Evolutionary conservation across 2,888 invertebrate species (phyloP).

Genomic region (Euplexia lucipara): DNA sequence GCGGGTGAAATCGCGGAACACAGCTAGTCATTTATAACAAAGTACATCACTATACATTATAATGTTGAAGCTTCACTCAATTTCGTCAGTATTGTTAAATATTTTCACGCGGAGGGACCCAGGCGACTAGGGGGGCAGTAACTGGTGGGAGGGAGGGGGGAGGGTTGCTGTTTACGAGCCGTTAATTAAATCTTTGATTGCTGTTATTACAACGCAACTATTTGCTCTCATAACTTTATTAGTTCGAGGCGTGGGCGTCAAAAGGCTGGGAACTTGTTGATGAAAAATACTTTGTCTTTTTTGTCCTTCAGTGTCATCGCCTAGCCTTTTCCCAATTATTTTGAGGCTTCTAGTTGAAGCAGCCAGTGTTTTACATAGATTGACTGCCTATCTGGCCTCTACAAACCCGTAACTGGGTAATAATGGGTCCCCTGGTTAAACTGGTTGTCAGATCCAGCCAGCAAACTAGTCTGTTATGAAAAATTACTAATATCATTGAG

Average conservation of each 20-base stretch:
- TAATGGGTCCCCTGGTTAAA: too few species aligned
- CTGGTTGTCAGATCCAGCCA: too few species aligned
- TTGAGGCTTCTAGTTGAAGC: too few species aligned
- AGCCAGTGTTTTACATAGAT: too few species aligned
- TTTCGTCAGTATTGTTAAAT: slow-evolving; percentile 4
- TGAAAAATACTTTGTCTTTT: slow-evolving; percentile 14
- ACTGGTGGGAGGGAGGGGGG: neutral
- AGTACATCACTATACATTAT: too few species aligned
- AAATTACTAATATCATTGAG: too few species aligned
- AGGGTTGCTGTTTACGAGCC: slow-evolving; percentile 33
- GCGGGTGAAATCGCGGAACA: too few species aligned
- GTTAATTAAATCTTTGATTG: slow-evolving; percentile 61
- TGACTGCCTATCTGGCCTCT: too few species aligned
- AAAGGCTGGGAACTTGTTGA: neutral
- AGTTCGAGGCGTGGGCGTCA: neutral
- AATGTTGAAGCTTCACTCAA: slow-evolving; percentile 1
- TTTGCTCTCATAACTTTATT: slow-evolving; percentile 35
- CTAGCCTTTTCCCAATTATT: too few species aligned
- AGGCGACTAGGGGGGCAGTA: neutral
- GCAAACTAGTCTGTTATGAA: too few species aligned
- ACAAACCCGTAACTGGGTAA: too few species aligned
- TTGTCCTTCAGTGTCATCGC: neutral
- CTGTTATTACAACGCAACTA: slow-evolving; percentile 48
- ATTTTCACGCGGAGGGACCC: slow-evolving; percentile 16
- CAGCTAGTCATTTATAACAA: too few species aligned